Evolutionary conservation across 2,888 invertebrate genomes (phyloP).

Genomic region (Tortricodes alternella): DNA sequence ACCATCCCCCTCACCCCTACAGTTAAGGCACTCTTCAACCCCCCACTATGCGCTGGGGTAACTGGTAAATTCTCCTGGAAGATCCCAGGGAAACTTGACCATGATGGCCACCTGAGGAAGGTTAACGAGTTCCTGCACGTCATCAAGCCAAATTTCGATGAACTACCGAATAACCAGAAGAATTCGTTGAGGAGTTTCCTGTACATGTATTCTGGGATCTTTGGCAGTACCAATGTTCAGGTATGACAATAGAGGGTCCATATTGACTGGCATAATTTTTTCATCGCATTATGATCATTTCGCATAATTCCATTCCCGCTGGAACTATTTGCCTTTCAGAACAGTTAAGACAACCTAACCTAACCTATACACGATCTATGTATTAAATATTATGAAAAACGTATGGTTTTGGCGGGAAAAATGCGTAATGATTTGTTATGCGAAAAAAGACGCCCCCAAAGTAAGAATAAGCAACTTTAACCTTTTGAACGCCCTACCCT

Average conservation of each 20-base stretch:
- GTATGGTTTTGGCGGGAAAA: too few relatives aligned
- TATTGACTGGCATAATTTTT: too few relatives aligned
- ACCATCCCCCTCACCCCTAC: constrained; percentile 57
- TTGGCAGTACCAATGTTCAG: constrained; percentile 57
- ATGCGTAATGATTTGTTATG: too few relatives aligned
- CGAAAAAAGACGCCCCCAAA: too few relatives aligned
- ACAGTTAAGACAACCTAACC: too few relatives aligned
- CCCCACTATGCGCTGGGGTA: constrained; percentile 57
- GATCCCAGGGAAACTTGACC: constrained; percentile 71
- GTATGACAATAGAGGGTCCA: not conserved
- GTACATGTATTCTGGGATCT: constrained; percentile 69
- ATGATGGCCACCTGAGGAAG: constrained; percentile 66
- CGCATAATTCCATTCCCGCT: too few relatives aligned
- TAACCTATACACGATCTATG: too few relatives aligned
- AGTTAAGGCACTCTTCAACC: constrained; percentile 59
- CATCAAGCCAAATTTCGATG: constrained; percentile 59
- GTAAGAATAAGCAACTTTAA: too few relatives aligned
- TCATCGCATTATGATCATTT: too few relatives aligned
- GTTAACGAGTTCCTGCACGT: constrained; percentile 68
- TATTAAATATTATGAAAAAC: too few relatives aligned
- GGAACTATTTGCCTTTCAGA: too few relatives aligned
- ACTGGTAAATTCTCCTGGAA: constrained; percentile 66
- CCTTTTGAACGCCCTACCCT: too few relatives aligned
- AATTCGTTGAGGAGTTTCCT: constrained; percentile 69
- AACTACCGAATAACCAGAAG: constrained; percentile 60